phyloP scores from a whole-genome alignment of 1,140 invertebrate genomes.

The Drosophila miranda region DNA sequence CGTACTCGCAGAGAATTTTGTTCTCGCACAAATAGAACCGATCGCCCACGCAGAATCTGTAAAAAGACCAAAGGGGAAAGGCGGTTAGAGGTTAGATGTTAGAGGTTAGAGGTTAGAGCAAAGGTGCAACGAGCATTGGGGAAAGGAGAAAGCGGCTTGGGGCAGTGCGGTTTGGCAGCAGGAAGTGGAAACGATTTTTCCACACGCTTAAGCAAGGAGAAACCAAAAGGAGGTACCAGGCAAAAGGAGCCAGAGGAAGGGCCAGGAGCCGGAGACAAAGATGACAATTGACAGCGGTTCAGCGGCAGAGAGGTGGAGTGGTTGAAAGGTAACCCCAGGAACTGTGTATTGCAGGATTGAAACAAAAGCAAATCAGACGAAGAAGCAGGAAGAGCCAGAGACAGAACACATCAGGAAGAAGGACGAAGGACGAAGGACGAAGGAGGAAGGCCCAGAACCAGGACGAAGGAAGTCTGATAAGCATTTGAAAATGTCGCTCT shows the following conservation, averaged over 20 bases:
- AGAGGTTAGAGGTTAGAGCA: constrained; percentile 27
- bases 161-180: constrained; percentile 3
- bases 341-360: constrained; percentile 9
- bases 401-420: constrained; percentile 1
- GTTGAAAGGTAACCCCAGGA: constrained; percentile 24
- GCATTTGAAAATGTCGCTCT: constrained; percentile 65
- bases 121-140: background rate
- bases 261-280: constrained; percentile 34
- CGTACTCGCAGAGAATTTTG: constrained; percentile 98
- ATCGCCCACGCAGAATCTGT: constrained; percentile 98
- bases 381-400: background rate
- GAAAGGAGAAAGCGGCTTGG: background rate
- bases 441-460: background rate
- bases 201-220: constrained; percentile 56
- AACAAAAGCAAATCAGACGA: constrained; percentile 36
- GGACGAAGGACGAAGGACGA: background rate
- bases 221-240: too few relatives aligned
- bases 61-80: constrained; percentile 64
- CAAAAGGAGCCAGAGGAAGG: background rate
- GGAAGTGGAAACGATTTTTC: constrained; percentile 80
- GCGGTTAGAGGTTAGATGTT: constrained; percentile 29
- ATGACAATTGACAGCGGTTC: constrained; percentile 71
- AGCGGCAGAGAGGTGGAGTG: constrained; percentile 5
- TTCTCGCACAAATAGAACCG: constrained; percentile 98
- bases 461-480: constrained; percentile 70